phyloP scores from a whole-genome alignment of 2,113 vertebrate genomes.

The Corythoichthys intestinalis region DNA sequence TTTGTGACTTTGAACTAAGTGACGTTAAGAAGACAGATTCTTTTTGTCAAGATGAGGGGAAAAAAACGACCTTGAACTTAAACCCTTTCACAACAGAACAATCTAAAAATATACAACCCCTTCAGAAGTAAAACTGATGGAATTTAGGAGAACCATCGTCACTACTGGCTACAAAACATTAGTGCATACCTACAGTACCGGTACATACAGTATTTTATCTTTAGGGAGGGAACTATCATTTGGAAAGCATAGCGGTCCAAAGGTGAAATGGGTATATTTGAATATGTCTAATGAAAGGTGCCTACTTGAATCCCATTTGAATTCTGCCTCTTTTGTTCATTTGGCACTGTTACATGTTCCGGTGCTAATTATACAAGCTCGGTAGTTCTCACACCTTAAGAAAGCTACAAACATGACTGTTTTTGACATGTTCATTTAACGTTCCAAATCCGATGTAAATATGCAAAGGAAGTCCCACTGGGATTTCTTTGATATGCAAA shows the following conservation, averaged over 20 bases:
- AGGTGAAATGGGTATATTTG: conserved; percentile 70
- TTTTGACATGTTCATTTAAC: conserved; percentile 78
- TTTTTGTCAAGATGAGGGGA: conserved; percentile 61
- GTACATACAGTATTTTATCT: conserved; percentile 59
- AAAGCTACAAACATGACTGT: conserved; percentile 67
- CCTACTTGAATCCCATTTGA: conserved; percentile 68
- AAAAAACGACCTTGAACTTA: conserved; percentile 58
- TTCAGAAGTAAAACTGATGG: conserved; percentile 64
- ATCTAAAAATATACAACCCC: conserved; percentile 69
- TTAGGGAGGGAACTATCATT: conserved; percentile 63
- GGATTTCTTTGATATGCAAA: conserved; percentile 77
- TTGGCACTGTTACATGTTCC: conserved; percentile 63
- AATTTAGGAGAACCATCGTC: conserved; percentile 67
- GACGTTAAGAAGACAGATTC: conserved; percentile 72
- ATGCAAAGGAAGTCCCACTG: conserved; percentile 73
- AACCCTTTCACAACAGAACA: conserved; percentile 36
- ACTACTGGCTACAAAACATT: conserved; percentile 58
- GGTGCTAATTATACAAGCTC: conserved; percentile 72
- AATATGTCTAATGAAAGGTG: conserved; percentile 69
- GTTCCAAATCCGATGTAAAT: conserved; percentile 78
- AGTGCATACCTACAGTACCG: conserved; percentile 61
- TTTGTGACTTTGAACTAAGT: conserved; percentile 69
- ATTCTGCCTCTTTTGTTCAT: conserved; percentile 67
- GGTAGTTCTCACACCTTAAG: conserved; percentile 57
- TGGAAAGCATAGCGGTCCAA: conserved; percentile 50